Evolutionary conservation across 2,113 vertebrate species (phyloP).

Genomic region (Picathartes gymnocephalus): DNA sequence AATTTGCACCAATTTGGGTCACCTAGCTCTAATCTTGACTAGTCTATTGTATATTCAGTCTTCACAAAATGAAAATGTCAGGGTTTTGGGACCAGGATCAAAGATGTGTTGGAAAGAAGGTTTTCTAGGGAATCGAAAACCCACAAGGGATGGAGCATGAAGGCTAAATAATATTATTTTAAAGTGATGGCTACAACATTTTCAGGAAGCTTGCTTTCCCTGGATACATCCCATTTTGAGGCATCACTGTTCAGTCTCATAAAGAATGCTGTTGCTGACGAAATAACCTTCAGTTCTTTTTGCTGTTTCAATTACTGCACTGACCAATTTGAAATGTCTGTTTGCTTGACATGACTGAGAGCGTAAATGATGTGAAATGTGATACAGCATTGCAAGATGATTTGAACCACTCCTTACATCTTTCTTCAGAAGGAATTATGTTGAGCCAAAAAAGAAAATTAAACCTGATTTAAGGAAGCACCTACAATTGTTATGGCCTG

Average conservation of each 20-base stretch:
- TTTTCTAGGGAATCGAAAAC: constrained; percentile 53
- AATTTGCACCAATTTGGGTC: not conserved
- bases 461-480: not conserved
- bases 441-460: not conserved
- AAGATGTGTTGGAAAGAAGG: constrained; percentile 43
- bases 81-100: constrained; percentile 11
- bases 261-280: constrained; percentile 16
- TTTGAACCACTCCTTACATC: not conserved
- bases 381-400: not conserved
- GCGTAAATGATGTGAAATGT: constrained; percentile 8
- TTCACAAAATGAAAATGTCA: constrained; percentile 39
- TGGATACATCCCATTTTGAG: constrained; percentile 57
- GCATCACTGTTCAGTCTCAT: constrained; percentile 60
- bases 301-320: constrained; percentile 32
- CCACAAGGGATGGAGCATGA: constrained; percentile 37
- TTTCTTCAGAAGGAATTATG: not conserved
- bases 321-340: constrained; percentile 39
- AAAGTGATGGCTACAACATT: constrained; percentile 24
- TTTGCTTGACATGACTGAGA: not conserved
- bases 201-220: constrained; percentile 51
- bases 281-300: constrained; percentile 14
- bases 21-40: constrained; percentile 22
- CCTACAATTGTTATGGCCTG: not conserved
- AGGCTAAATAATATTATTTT: constrained; percentile 61
- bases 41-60: not conserved